phyloP scores from a whole-genome alignment of 2,888 invertebrate species.

The Amphipyra tragopoginis region DNA sequence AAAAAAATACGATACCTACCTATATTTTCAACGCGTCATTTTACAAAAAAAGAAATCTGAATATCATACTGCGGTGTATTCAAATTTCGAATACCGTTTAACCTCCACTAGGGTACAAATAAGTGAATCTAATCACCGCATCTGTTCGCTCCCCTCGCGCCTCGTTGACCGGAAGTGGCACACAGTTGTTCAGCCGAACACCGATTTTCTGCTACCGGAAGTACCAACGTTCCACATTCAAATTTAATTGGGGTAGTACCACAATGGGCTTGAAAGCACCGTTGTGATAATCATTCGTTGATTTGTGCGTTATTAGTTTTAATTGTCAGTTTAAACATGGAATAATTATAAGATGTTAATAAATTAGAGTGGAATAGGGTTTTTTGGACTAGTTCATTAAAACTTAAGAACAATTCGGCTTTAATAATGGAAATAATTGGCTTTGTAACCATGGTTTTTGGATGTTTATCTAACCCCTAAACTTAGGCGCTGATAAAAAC shows the following conservation, averaged over 20 bases:
- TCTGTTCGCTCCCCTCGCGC: conserved; percentile 83
- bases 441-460: too few relatives aligned
- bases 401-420: too few relatives aligned
- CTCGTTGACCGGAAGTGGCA: conserved; percentile 84
- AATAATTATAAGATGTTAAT: conserved; percentile 12
- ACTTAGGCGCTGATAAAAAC: too few relatives aligned
- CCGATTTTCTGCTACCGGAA: conserved; percentile 89
- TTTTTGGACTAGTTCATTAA: conserved; percentile 3
- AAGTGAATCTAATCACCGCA: conserved; percentile 87
- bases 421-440: too few relatives aligned
- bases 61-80: conserved; percentile 45
- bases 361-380: conserved; percentile 10
- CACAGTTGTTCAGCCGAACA: conserved; percentile 87
- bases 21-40: too few relatives aligned
- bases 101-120: conserved; percentile 74
- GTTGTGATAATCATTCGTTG: conserved; percentile 66
- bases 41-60: conserved; percentile 1
- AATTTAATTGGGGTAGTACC: conserved; percentile 86
- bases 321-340: conserved; percentile 39
- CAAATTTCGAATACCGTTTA: conserved; percentile 79
- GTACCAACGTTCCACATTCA: conserved; percentile 87
- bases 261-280: conserved; percentile 76
- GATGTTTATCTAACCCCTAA: too few relatives aligned
- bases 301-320: conserved; percentile 51
- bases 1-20: too few relatives aligned